Percentiles rank a stretch among this genome's conserved stretches.
These are phyloP conservation scores for Chaetodon trifascialis DNA, from an alignment of 2,113 vertebrate genomes.

Conservation along the genomic window DNA sequence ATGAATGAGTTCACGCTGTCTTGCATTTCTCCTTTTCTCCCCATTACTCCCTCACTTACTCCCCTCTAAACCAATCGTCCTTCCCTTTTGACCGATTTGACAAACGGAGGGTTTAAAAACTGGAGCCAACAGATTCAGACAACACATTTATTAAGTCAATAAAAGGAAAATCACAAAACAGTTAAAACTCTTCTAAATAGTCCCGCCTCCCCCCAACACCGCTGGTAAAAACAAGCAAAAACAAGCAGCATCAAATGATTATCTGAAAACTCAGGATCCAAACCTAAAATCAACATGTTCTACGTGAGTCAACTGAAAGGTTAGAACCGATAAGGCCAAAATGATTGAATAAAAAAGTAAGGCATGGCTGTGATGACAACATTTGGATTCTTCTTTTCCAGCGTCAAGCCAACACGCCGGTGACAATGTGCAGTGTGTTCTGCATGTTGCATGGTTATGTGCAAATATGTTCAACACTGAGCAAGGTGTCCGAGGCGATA, in stretches of 20 bases:
- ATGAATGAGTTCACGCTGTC: too few species aligned
- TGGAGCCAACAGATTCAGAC: background rate
- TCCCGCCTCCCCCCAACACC: background rate
- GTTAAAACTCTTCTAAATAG: constrained; percentile 4
- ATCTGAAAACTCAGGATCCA: constrained; percentile 9
- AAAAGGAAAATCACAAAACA: constrained; percentile 38
- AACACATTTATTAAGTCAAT: constrained; percentile 66
- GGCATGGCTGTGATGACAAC: constrained; percentile 62
- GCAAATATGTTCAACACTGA: constrained; percentile 59
- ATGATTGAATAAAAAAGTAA: constrained; percentile 55
- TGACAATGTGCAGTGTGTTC: constrained; percentile 20
- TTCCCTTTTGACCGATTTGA: background rate
- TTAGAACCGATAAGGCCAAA: constrained; percentile 62
- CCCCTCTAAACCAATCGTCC: too few species aligned
- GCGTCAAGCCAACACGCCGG: constrained; percentile 31
- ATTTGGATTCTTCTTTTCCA: constrained; percentile 49
- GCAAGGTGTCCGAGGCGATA: constrained; percentile 25
- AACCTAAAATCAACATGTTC: constrained; percentile 20
- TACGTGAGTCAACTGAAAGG: background rate
- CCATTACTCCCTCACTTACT: background rate
- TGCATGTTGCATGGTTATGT: constrained; percentile 48
- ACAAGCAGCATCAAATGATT: constrained; percentile 46
- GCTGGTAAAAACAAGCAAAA: constrained; percentile 26
- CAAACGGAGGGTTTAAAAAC: background rate
- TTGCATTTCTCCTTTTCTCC: too few species aligned